Conservation (phyloP, 1,140 invertebrate genomes). For the Drosophila cardini region DNA sequence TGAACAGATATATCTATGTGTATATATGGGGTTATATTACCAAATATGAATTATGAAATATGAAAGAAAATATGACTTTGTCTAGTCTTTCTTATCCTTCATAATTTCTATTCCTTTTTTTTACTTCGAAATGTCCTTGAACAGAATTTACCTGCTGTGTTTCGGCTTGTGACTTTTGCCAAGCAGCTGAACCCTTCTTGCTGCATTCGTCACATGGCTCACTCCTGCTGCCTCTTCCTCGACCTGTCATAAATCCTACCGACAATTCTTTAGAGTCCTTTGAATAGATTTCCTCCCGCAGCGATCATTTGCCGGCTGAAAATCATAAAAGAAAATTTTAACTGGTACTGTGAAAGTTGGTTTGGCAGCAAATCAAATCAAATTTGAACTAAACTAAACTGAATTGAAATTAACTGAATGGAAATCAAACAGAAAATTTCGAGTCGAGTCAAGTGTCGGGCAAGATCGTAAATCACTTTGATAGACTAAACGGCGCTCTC, state of each 20-base stretch:
- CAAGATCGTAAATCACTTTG: conserved; percentile 71
- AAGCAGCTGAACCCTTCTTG: conserved; percentile 58
- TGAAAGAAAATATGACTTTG: conserved; percentile 5
- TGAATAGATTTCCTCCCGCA: not conserved
- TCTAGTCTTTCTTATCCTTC: conserved; percentile 7
- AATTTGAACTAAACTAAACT: too few relatives aligned
- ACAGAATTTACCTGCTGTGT: conserved; percentile 46
- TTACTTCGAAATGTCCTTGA: conserved; percentile 62
- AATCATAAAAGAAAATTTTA: conserved; percentile 8
- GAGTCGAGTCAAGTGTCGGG: conserved; percentile 53
- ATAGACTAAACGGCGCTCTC: conserved; percentile 42
- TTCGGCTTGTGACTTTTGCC: conserved; percentile 23
- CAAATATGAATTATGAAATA: conserved; percentile 43
- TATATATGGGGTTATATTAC: conserved; percentile 53
- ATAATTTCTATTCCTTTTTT: conserved; percentile 40
- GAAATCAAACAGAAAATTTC: conserved; percentile 3
- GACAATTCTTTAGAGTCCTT: conserved; percentile 13
- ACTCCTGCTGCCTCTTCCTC: conserved; percentile 52
- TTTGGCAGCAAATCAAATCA: conserved; percentile 27
- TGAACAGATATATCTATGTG: conserved; percentile 37
- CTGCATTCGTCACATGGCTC: conserved; percentile 57
- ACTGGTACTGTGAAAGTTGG: conserved; percentile 58
- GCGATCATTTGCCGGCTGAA: conserved; percentile 49
- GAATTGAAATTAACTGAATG: not conserved
- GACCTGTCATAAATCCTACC: conserved; percentile 71